Evolutionary conservation across 2,888 invertebrate genomes (phyloP).

Genomic region (Diaperis boleti): DNA sequence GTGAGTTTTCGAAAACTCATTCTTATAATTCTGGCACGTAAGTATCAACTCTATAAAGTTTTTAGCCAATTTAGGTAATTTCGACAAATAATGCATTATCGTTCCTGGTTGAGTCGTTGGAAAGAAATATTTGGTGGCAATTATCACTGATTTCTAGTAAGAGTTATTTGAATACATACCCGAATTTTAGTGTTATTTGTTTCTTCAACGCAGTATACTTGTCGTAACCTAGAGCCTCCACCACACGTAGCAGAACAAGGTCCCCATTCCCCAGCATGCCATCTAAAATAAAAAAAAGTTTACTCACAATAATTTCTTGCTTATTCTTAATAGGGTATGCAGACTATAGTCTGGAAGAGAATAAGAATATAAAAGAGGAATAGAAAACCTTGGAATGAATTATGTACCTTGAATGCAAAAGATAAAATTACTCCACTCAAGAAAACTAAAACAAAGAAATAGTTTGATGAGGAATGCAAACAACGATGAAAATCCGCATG

Average conservation of each 20-base stretch:
- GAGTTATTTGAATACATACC: conserved; percentile 67
- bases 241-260: conserved; percentile 89
- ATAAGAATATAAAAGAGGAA: too few species aligned
- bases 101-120: conserved; percentile 34
- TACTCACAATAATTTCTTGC: neutral
- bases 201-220: conserved; percentile 87
- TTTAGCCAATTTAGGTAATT: conserved; percentile 40
- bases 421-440: too few species aligned
- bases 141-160: conserved; percentile 26
- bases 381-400: too few species aligned
- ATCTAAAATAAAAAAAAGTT: conserved; percentile 69
- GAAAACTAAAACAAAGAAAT: neutral
- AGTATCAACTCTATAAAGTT: conserved; percentile 35
- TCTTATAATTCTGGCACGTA: conserved; percentile 35
- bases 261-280: conserved; percentile 92
- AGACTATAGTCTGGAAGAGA: too few species aligned
- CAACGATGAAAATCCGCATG: too few species aligned
- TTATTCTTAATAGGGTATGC: too few species aligned
- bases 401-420: too few species aligned
- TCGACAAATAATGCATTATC: conserved; percentile 40
- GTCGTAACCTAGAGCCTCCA: conserved; percentile 83
- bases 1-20: conserved; percentile 17
- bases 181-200: conserved; percentile 83
- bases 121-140: conserved; percentile 38
- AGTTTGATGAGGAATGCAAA: neutral